Base-by-base conservation (phyloP, 2,113 vertebrate species). In the Heterotis niloticus region DNA sequence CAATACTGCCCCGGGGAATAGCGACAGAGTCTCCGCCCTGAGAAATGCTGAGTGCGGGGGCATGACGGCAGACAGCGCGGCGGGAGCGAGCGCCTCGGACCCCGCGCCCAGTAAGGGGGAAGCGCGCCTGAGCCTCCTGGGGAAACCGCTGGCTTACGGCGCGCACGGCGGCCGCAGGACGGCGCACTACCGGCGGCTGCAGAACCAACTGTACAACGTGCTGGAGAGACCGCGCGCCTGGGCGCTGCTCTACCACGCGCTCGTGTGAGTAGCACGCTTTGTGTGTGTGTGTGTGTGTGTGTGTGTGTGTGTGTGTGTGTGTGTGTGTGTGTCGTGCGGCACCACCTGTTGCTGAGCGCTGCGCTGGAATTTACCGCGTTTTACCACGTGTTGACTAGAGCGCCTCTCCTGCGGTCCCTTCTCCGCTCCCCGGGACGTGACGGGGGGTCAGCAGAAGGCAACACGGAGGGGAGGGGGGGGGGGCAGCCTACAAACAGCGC, bases 191-290 rank as follows among this genome's bases (percentile, higher is more conserved):
- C 92, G 96, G 85, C 90, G 94, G 79, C 88, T 98, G 85, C 97
- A 98, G 89, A 98, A 98, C 88, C 95, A 93, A 88, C 94, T 98
- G 80, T 98, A 98, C 92, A 98, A 98, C 90, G 96, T 98, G 82
- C 85, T 98, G 92, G 97, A 98, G 91, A 91, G 97, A 92, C 97
- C 97, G 57, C 86, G 97, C 70, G 94, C 94, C 76, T 98, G 97
- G 96, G 96, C 95, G 71, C 98, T 98, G 88, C 80, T 96, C 88
- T 98, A 98, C 90, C 97, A 98, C 88, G 96, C 94, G 3, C 98
- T 98, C 84, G 95, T 98, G 97, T 98, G 90, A 98, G 97, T 98
- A 90, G 26, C 28, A 4, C 20, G 20, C 60, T 17, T 4, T 4
- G 60, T 5, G 14, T 4, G 28, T 54, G 20, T 62, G 59, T 62